Evolutionary conservation across 1,140 invertebrate genomes (phyloP).

Genomic region (Tribolium madens): DNA sequence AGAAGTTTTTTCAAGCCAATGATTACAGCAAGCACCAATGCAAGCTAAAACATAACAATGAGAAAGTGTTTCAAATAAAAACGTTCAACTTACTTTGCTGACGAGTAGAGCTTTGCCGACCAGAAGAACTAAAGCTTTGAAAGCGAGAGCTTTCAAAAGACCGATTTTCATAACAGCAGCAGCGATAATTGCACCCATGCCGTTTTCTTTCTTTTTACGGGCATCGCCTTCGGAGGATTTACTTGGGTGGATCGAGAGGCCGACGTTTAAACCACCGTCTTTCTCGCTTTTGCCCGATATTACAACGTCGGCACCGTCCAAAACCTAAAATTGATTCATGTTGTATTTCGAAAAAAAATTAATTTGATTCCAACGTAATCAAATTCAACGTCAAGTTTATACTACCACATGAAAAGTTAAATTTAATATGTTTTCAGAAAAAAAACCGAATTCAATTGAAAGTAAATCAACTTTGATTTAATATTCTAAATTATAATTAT

Average conservation of each 20-base stretch:
- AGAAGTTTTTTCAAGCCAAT: slow-evolving; percentile 87
- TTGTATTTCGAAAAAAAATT: too few relatives aligned
- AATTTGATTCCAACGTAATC: too few relatives aligned
- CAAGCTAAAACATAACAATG: slow-evolving; percentile 68
- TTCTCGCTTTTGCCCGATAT: slow-evolving; percentile 76
- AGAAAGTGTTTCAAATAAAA: slow-evolving; percentile 16
- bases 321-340: slow-evolving; percentile 65
- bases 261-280: slow-evolving; percentile 79
- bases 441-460: too few relatives aligned
- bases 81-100: slow-evolving; percentile 71
- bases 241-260: slow-evolving; percentile 76
- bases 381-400: too few relatives aligned
- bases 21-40: slow-evolving; percentile 80
- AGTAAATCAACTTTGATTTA: too few relatives aligned
- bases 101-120: slow-evolving; percentile 86
- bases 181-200: slow-evolving; percentile 80
- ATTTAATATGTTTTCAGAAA: too few relatives aligned
- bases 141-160: slow-evolving; percentile 80
- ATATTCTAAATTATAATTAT: too few relatives aligned
- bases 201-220: slow-evolving; percentile 78
- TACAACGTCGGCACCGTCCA: slow-evolving; percentile 82
- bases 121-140: slow-evolving; percentile 83
- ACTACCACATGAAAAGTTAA: too few relatives aligned
- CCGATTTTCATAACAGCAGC: slow-evolving; percentile 83
- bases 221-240: slow-evolving; percentile 67